Evolutionary conservation across 1,140 invertebrate genomes (phyloP), one percentile per base, ranked within the genome.

Genomic region (Orussus abietinus): DNA sequence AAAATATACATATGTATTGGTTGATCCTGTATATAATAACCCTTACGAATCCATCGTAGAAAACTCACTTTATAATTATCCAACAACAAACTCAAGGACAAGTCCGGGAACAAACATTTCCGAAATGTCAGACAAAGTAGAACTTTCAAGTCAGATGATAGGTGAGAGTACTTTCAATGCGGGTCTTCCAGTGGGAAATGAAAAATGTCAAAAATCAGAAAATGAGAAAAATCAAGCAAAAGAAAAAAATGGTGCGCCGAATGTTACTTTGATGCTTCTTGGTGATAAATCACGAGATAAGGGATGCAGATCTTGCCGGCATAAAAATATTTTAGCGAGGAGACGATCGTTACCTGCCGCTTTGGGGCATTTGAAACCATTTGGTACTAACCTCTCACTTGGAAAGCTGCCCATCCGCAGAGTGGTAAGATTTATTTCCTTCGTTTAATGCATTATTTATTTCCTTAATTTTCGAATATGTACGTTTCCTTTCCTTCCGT

Each of bases 271-370:
- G 5, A 21, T 56, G 28, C 30, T 54, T 13, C 29, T 41, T 4
- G 54, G 28, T 10, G 42, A 37, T 10, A 20, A 47, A 25, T 15
- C 5, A 7, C 11, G 26, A 1, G 29, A 19, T 3, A 52, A 40
- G 18, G 36, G 37, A 15, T 53, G 53, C 18, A 47, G 41, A 4
- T 46, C 34, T 7, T 58, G 55, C 35, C 20, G 39, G 28, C 37
- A 45, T 9, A 56, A 29, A 25, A 45, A 13, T 4, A 33, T 14
- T 35, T 33, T 54, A n/a, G 11, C 45, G 4, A 55, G 58, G 30
- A 49, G 60, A 37, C 46, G 54, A 47, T 66, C 63, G 21, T 30
- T 64, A n/a, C 62, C 63, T 1, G 48, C 56, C 17, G 42, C 41
- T 5, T 38, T 66, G 7, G 43, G 42, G 12, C 47, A 51, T 33